These are phyloP conservation scores for Xylota sylvarum DNA, from an alignment of 2,888 invertebrate species.

Conservation along the genomic window DNA sequence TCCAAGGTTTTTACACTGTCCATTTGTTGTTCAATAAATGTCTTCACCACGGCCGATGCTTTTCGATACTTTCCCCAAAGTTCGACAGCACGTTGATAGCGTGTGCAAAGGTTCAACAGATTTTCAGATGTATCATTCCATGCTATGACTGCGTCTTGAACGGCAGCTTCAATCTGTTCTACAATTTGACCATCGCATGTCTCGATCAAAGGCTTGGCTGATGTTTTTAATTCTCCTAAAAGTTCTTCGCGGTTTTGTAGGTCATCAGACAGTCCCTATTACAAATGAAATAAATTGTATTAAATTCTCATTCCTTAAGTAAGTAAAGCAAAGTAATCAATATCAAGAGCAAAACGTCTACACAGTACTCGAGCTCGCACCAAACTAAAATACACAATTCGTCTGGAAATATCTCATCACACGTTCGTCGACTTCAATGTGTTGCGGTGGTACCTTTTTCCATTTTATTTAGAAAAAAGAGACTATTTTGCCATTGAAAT, in stretches of 20 bases:
- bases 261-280: constrained; percentile 91
- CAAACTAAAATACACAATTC: constrained; percentile 51
- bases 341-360: constrained; percentile 51
- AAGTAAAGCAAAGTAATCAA: constrained; percentile 23
- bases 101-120: constrained; percentile 90
- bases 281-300: not conserved
- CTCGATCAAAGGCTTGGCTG: constrained; percentile 90
- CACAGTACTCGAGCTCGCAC: constrained; percentile 60
- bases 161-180: constrained; percentile 90
- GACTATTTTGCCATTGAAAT: constrained; percentile 36
- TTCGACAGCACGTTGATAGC: constrained; percentile 92
- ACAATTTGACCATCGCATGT: constrained; percentile 90
- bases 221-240: constrained; percentile 89
- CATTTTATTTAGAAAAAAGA: not conserved
- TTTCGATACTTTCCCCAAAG: constrained; percentile 93
- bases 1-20: constrained; percentile 89
- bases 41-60: constrained; percentile 91
- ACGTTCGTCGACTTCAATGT: constrained; percentile 11
- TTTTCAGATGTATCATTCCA: constrained; percentile 93
- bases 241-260: constrained; percentile 90
- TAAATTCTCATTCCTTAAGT: constrained; percentile 5
- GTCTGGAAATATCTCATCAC: constrained; percentile 47
- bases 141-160: constrained; percentile 91
- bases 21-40: constrained; percentile 92
- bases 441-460: constrained; percentile 2